Conservation (phyloP, 2,888 invertebrate species). For the Bombylius major region DNA sequence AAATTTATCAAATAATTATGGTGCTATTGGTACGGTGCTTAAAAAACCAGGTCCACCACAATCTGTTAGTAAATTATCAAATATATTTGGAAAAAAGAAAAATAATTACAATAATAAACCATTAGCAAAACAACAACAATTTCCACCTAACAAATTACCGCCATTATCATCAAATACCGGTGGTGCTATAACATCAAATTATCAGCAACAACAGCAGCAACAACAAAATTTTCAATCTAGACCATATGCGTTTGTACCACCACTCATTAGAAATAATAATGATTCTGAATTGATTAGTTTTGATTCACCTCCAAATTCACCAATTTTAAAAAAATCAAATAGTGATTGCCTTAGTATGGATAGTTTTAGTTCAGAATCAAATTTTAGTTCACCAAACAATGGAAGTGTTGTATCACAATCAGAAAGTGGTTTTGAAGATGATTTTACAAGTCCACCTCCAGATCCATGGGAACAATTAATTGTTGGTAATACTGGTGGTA, state of each 20-base stretch:
- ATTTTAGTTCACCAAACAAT: slow-evolving; percentile 41
- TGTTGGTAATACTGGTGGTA: slow-evolving; percentile 12
- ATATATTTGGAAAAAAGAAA: slow-evolving; percentile 23
- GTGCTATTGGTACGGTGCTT: slow-evolving; percentile 17
- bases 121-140: slow-evolving; percentile 1
- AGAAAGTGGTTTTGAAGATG: slow-evolving; percentile 74
- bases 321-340: slow-evolving; percentile 59
- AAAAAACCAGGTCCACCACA: slow-evolving; percentile 18
- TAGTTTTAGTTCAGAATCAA: slow-evolving; percentile 63
- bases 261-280: background rate
- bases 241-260: background rate
- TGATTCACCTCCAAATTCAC: slow-evolving; percentile 60
- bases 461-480: slow-evolving; percentile 30
- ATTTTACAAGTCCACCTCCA: slow-evolving; percentile 42
- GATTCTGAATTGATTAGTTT: slow-evolving; percentile 51
- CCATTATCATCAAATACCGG: too few relatives aligned
- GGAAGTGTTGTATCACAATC: slow-evolving; percentile 59
- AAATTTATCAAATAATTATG: slow-evolving; percentile 8
- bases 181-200: background rate
- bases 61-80: slow-evolving; percentile 28
- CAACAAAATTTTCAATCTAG: background rate
- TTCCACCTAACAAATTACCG: too few relatives aligned
- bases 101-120: slow-evolving; percentile 5
- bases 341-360: slow-evolving; percentile 63
- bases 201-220: background rate